phyloP scores from a whole-genome alignment of 2,113 vertebrate species.

The Bettongia penicillata region DNA sequence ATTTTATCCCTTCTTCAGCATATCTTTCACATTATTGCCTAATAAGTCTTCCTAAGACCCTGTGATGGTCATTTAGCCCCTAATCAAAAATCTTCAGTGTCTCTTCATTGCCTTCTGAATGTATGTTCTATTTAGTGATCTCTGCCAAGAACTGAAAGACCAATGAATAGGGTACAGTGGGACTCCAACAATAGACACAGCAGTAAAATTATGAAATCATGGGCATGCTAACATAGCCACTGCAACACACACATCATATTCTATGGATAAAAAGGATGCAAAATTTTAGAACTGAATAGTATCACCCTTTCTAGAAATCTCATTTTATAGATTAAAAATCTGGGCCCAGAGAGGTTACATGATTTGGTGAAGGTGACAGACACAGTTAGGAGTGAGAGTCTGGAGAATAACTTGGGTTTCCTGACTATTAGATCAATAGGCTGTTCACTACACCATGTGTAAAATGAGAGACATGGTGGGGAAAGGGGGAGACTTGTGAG shows the following conservation, averaged over 20 bases:
- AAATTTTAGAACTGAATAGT: background rate
- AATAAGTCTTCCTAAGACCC: background rate
- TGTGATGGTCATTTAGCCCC: background rate
- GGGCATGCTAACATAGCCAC: background rate
- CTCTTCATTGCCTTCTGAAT: background rate
- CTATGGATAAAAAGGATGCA: background rate
- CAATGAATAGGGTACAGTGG: background rate
- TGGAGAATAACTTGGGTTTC: no score
- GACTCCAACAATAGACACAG: no score
- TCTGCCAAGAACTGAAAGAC: background rate
- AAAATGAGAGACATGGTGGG: no score
- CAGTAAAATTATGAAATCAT: no score
- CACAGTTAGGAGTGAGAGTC: no score
- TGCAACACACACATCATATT: background rate
- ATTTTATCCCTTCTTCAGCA: background rate
- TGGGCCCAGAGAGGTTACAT: conserved; percentile 9
- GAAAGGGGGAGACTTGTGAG: no score
- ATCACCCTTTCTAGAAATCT: conserved; percentile 1
- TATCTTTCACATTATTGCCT: background rate
- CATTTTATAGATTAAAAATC: conserved; percentile 25
- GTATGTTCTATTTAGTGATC: background rate
- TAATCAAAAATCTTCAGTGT: background rate
- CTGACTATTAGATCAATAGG: no score
- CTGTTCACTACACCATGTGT: no score
- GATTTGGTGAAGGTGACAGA: conserved; percentile 1